Percentiles rank a stretch among this genome's conserved stretches.
These are phyloP conservation scores for Lasioglossum vierecki DNA, from an alignment of 2,888 invertebrate species.

Conservation along the genomic window DNA sequence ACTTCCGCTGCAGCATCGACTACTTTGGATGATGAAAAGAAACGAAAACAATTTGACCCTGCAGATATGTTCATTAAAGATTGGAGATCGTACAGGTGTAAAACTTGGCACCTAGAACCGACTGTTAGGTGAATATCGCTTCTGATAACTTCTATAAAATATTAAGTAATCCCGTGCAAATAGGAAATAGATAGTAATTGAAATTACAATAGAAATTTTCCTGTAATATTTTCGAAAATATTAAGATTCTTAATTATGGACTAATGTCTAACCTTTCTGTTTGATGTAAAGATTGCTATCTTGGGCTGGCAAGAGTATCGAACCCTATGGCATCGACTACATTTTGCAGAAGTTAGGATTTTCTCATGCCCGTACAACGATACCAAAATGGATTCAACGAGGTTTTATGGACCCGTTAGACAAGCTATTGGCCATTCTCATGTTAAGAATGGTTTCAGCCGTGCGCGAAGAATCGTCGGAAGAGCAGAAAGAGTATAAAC, in stretches of 20 bases:
- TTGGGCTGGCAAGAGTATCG: conserved; percentile 98
- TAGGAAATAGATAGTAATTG: not conserved
- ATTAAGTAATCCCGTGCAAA: not conserved
- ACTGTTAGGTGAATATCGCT: conserved; percentile 89
- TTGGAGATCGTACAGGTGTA: conserved; percentile 95
- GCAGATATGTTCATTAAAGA: conserved; percentile 91
- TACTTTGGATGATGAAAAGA: conserved; percentile 82
- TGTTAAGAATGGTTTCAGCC: conserved; percentile 88
- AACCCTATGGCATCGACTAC: conserved; percentile 99
- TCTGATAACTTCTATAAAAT: conserved; percentile 59
- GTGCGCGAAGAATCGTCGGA: conserved; percentile 82
- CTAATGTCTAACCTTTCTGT: not conserved
- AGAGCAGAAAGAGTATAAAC: conserved; percentile 77
- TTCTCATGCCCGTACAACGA: conserved; percentile 98
- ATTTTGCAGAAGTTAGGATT: conserved; percentile 99
- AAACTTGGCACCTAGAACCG: conserved; percentile 98
- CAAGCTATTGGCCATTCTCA: conserved; percentile 93
- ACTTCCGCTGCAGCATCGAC: conserved; percentile 64
- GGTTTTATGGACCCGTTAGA: conserved; percentile 99
- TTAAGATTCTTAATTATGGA: not conserved
- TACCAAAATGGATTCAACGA: conserved; percentile 99
- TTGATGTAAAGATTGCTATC: conserved; percentile 87
- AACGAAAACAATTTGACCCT: conserved; percentile 83
- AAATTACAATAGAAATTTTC: not conserved
- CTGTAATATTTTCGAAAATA: not conserved